These are phyloP conservation scores for Drosophila busckii DNA, from an alignment of 1,140 invertebrate species.

Conservation along the genomic window DNA sequence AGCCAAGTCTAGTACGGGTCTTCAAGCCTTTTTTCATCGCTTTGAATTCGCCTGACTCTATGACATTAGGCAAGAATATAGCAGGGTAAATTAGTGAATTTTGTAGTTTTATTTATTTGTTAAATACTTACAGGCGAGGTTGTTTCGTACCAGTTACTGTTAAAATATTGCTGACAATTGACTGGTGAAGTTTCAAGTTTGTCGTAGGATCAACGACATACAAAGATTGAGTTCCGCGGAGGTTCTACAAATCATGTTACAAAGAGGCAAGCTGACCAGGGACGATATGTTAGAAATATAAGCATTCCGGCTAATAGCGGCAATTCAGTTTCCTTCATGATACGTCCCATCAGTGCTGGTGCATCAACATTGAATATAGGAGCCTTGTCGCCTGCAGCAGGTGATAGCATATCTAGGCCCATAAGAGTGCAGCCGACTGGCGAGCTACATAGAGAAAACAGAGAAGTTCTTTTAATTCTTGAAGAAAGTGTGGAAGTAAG, in stretches of 20 bases:
- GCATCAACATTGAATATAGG: slow-evolving; percentile 87
- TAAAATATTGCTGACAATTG: too few species aligned
- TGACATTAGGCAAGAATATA: slow-evolving; percentile 86
- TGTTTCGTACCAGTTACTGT: slow-evolving; percentile 69
- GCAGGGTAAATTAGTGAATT: too few species aligned
- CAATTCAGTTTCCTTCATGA: slow-evolving; percentile 88
- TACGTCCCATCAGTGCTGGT: slow-evolving; percentile 87
- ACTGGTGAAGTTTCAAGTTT: too few species aligned
- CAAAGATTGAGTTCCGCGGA: slow-evolving; percentile 87
- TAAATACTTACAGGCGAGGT: slow-evolving; percentile 53
- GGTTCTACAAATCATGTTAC: slow-evolving; percentile 81
- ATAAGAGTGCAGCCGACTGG: slow-evolving; percentile 86
- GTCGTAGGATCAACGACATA: too few species aligned
- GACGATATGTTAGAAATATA: slow-evolving; percentile 83
- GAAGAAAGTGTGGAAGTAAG: slow-evolving; percentile 79
- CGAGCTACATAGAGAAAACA: slow-evolving; percentile 87
- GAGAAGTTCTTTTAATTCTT: slow-evolving; percentile 87
- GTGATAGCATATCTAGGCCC: slow-evolving; percentile 87
- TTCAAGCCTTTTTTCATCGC: slow-evolving; percentile 94
- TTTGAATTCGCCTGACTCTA: slow-evolving; percentile 89
- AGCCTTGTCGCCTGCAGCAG: slow-evolving; percentile 84
- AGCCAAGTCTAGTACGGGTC: slow-evolving; percentile 87
- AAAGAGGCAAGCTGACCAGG: slow-evolving; percentile 81
- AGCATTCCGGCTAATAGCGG: slow-evolving; percentile 85
- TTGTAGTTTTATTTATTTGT: too few species aligned